These are phyloP conservation scores for Centropristis striata DNA, from an alignment of 2,113 vertebrate genomes.

Conservation along the genomic window DNA sequence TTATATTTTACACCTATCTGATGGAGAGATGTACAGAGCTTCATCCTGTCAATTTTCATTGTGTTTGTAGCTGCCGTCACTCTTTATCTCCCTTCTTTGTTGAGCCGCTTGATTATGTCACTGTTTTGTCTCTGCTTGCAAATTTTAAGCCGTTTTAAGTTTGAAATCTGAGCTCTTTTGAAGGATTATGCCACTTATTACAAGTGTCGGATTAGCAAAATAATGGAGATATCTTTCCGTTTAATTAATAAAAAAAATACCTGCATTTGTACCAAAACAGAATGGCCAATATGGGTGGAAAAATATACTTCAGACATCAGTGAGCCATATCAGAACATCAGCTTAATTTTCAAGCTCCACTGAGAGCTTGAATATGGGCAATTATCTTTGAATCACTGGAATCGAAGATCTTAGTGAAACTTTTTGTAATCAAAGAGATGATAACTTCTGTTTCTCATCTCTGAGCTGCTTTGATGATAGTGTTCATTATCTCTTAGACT, in stretches of 20 bases:
- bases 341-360: constrained; percentile 1
- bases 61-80: background rate
- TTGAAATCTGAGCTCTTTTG: background rate
- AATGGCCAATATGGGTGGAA: too few species aligned
- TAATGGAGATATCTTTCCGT: background rate
- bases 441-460: constrained; percentile 41
- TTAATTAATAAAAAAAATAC: background rate
- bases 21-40: too few species aligned
- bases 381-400: constrained; percentile 20
- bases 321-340: background rate
- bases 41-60: background rate
- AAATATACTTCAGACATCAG: background rate
- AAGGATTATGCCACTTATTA: background rate
- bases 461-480: constrained; percentile 54
- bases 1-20: too few species aligned
- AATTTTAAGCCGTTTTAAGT: background rate
- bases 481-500: constrained; percentile 42
- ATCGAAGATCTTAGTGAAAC: constrained; percentile 14
- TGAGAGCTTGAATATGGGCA: constrained; percentile 4
- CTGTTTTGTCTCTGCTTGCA: too few species aligned
- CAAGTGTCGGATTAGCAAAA: background rate
- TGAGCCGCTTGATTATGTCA: background rate
- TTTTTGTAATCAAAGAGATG: constrained; percentile 18
- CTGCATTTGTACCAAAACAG: background rate
- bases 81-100: background rate